Evolutionary conservation across 2,888 invertebrate genomes (phyloP), one percentile per base, ranked within the genome.

Genomic region (Cybosia mesomella): DNA sequence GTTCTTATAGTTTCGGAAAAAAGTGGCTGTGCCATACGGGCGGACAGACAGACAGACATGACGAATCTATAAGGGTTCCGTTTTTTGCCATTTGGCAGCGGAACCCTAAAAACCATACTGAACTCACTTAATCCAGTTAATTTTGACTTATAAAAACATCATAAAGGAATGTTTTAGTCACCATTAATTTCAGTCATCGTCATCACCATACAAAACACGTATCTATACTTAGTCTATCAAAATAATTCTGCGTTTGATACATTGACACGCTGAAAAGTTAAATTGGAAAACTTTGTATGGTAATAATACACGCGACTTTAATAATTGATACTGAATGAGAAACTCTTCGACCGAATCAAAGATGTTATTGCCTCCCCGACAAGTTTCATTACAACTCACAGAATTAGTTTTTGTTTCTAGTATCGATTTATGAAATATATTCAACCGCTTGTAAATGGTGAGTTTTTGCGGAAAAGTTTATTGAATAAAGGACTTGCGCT

Each of bases 211-310:
- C 8, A 49, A 49, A 49, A n/a, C n/a, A 9, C n/a, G 49, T n/a
- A 49, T 8, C 8, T 49, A 49, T n/a, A 54, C 22, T 54, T 13
- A 11, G 22, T 1, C 21, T 13, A 54, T 22, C 13, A 54, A 10
- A 28, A 64, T 68, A 63, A 53, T 58, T 28, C 58, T 64, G 55
- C 32, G 58, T 58, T 74, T 68, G 64, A 64, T 68, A 73, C 59
- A 58, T 67, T 55, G 59, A 72, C 67, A 71, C 63, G 70, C 63
- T 68, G 72, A 70, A 60, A 71, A 77, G 67, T 71, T 59, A 28
- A 70, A 80, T 75, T 67, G 71, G 80, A 77, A 75, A 77, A 80
- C 53, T 75, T 57, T 80, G 39, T 70, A 74, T 66, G 58, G 59
- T 55, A 15, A 62, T 28, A n/a, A 36, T 63, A 77, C 77, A 80